Conservation (phyloP, 30 jellyfish, hydroid and myxozoan species). For the Sanderia malayensis region DNA sequence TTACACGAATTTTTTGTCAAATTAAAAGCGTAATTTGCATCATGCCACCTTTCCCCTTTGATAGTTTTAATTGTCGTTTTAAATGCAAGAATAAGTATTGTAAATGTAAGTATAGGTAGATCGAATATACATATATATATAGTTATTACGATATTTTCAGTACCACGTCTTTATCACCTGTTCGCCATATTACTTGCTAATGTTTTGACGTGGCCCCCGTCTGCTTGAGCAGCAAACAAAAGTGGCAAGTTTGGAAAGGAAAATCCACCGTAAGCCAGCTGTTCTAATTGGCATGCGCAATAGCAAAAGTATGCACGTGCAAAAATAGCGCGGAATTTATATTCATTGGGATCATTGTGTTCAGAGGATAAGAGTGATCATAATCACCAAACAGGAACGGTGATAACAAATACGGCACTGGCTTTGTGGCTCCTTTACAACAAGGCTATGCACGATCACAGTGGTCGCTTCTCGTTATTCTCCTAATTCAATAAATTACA, state of each 20-base stretch:
- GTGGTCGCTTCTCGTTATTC: conserved; percentile 65
- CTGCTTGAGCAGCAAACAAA: conserved; percentile 39
- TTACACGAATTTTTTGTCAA: too few relatives aligned
- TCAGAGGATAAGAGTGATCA: conserved; percentile 49
- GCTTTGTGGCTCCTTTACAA: conserved; percentile 49
- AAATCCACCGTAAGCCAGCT: conserved; percentile 66
- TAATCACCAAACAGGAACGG: conserved; percentile 38
- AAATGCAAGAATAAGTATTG: too few relatives aligned
- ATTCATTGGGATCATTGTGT: conserved; percentile 53
- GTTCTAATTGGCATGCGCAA: conserved; percentile 90
- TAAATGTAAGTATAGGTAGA: too few relatives aligned
- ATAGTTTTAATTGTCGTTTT: too few relatives aligned
- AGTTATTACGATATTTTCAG: too few relatives aligned
- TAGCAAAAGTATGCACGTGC: conserved; percentile 83
- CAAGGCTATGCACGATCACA: conserved; percentile 68
- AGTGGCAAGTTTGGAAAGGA: conserved; percentile 57
- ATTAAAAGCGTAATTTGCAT: too few relatives aligned
- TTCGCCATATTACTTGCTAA: too few relatives aligned
- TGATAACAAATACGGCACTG: conserved; percentile 58
- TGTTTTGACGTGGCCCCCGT: conserved; percentile 65
- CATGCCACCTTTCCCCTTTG: too few relatives aligned
- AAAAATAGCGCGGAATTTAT: conserved; percentile 88
- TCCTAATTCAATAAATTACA: conserved; percentile 60
- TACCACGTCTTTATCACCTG: too few relatives aligned
- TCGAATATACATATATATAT: too few relatives aligned